A percentile compares a stretch with the other conserved stretches of the same genome.
phyloP scores from a whole-genome alignment of 2,888 invertebrate species.

The Ennomos erosarius region DNA sequence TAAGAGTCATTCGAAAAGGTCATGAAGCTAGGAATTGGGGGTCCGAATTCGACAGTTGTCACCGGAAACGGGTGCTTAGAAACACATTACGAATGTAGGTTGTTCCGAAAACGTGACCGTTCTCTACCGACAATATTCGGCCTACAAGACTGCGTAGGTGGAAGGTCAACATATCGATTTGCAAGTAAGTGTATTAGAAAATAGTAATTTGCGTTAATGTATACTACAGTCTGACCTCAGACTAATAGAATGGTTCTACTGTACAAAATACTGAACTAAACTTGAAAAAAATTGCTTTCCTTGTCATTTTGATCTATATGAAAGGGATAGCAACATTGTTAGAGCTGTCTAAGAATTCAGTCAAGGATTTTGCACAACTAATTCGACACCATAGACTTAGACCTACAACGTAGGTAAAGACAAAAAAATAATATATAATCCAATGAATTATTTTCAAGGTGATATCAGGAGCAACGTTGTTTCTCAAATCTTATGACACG shows the following conservation, averaged over 20 bases:
- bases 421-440: too few species aligned
- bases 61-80: constrained; percentile 37
- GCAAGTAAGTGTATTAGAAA: constrained; percentile 63
- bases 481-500: too few species aligned
- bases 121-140: constrained; percentile 25
- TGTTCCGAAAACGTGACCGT: constrained; percentile 26
- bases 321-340: too few species aligned
- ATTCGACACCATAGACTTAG: too few species aligned
- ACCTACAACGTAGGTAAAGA: too few species aligned
- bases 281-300: too few species aligned
- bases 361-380: too few species aligned
- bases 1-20: constrained; percentile 22
- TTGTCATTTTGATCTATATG: too few species aligned
- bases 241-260: background rate
- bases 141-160: constrained; percentile 27
- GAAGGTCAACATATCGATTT: constrained; percentile 53
- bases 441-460: too few species aligned
- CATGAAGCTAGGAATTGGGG: constrained; percentile 9
- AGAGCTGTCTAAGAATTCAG: too few species aligned
- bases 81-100: constrained; percentile 30
- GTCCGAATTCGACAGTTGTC: constrained; percentile 20
- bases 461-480: too few species aligned
- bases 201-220: constrained; percentile 46
- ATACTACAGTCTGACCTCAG: constrained; percentile 39
- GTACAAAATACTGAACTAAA: too few species aligned